These are phyloP conservation scores for Orthonevra nobilis DNA, from an alignment of 2,888 invertebrate species.

Conservation along the genomic window DNA sequence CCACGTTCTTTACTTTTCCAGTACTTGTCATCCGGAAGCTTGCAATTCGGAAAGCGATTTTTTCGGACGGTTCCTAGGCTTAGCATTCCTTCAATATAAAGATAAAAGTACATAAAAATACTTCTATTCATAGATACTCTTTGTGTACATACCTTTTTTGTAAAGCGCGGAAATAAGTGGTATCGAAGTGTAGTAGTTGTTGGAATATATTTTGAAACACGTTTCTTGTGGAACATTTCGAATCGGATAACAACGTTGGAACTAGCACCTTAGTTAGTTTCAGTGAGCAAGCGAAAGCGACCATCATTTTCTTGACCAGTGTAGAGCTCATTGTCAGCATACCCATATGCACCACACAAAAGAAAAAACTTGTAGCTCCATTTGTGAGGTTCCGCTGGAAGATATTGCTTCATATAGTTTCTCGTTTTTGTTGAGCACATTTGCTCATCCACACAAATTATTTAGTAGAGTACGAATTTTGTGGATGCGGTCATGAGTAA, in stretches of 20 bases:
- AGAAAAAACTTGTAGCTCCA: too few species aligned
- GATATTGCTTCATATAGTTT: too few species aligned
- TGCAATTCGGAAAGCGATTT: background rate
- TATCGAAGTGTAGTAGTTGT: constrained; percentile 22
- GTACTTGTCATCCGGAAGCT: constrained; percentile 5
- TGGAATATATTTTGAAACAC: constrained; percentile 4
- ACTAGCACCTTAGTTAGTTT: constrained; percentile 11
- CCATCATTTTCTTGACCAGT: too few species aligned
- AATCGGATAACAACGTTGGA: constrained; percentile 7
- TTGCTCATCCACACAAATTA: too few species aligned
- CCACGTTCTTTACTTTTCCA: constrained; percentile 4
- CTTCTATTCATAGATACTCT: background rate
- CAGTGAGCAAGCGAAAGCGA: too few species aligned
- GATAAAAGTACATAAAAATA: constrained; percentile 4
- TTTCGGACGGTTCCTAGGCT: constrained; percentile 10
- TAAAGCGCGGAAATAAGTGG: constrained; percentile 3
- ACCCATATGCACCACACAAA: too few species aligned
- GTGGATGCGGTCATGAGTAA: too few species aligned
- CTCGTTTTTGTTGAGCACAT: too few species aligned
- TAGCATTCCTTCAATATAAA: constrained; percentile 21
- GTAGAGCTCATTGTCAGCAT: constrained; percentile 9
- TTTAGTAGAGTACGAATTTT: background rate
- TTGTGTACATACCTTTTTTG: too few species aligned
- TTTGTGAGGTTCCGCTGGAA: too few species aligned
- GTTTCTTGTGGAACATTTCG: constrained; percentile 1